Conservation (phyloP, 2,888 invertebrate species). For the Scaptomyza cyrtandrae region DNA sequence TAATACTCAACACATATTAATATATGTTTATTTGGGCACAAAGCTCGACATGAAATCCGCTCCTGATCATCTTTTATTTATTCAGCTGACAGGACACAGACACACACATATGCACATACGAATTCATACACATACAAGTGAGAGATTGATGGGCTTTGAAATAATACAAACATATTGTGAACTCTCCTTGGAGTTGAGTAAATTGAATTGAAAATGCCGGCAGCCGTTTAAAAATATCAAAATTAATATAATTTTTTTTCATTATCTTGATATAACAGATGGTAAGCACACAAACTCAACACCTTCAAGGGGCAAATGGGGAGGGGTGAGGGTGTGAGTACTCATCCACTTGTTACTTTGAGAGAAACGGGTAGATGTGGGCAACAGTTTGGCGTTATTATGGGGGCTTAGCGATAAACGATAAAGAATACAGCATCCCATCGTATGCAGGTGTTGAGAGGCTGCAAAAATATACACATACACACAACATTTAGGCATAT, state of each 20-base stretch:
- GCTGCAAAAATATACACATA: constrained; percentile 42
- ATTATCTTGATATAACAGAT: constrained; percentile 18
- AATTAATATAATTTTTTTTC: too few relatives aligned
- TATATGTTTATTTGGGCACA: neutral
- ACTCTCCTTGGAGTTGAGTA: constrained; percentile 20
- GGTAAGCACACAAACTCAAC: constrained; percentile 10
- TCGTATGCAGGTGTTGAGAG: constrained; percentile 35
- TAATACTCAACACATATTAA: neutral
- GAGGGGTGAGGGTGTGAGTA: neutral
- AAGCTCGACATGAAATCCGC: constrained; percentile 3
- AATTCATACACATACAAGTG: neutral
- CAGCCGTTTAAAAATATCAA: constrained; percentile 6
- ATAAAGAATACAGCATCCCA: constrained; percentile 37
- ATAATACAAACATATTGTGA: constrained; percentile 32
- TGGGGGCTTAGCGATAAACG: constrained; percentile 30
- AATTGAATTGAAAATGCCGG: constrained; percentile 3
- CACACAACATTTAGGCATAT: neutral
- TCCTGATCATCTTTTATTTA: constrained; percentile 43
- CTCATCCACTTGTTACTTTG: constrained; percentile 69
- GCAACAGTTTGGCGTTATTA: constrained; percentile 25
- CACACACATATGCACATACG: constrained; percentile 4
- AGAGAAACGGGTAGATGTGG: neutral
- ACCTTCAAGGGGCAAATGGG: neutral
- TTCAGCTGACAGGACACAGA: constrained; percentile 42
- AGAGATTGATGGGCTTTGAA: constrained; percentile 4